Percentiles rank a stretch among this genome's conserved stretches.
Evolutionary conservation across 2,113 vertebrate genomes (phyloP).

Genomic region (Okapia johnstoni): DNA sequence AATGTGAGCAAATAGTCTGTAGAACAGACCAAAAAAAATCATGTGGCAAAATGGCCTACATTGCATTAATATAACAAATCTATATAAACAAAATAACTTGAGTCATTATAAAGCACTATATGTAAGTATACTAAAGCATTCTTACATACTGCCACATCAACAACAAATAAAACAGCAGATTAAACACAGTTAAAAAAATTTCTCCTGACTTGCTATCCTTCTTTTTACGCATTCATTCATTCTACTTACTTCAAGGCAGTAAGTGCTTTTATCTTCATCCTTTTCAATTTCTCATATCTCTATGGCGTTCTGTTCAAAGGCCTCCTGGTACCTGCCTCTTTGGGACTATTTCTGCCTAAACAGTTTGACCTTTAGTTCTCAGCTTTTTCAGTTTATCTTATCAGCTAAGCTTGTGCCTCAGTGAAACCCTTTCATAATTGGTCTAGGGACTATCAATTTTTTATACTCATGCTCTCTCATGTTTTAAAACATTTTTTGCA

Average conservation of each 20-base stretch:
- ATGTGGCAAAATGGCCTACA: not conserved
- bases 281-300: constrained; percentile 5
- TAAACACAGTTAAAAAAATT: not conserved
- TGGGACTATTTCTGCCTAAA: not conserved
- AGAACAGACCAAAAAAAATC: not conserved
- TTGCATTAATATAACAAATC: not conserved
- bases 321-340: not conserved
- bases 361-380: not conserved
- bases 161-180: not conserved
- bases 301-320: not conserved
- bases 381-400: constrained; percentile 23
- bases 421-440: not conserved
- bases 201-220: not conserved
- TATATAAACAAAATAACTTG: not conserved
- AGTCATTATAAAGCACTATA: not conserved
- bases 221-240: not conserved
- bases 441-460: not conserved
- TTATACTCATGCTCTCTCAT: not conserved
- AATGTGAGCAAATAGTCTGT: not conserved
- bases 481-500: not conserved
- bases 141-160: not conserved
- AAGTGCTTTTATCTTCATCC: constrained; percentile 3
- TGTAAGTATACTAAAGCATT: not conserved
- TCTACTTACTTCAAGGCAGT: not conserved
- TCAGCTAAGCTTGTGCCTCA: not conserved